Base-by-base conservation (phyloP, 2,888 invertebrate genomes). In the Latrodectus hesperus region DNA sequence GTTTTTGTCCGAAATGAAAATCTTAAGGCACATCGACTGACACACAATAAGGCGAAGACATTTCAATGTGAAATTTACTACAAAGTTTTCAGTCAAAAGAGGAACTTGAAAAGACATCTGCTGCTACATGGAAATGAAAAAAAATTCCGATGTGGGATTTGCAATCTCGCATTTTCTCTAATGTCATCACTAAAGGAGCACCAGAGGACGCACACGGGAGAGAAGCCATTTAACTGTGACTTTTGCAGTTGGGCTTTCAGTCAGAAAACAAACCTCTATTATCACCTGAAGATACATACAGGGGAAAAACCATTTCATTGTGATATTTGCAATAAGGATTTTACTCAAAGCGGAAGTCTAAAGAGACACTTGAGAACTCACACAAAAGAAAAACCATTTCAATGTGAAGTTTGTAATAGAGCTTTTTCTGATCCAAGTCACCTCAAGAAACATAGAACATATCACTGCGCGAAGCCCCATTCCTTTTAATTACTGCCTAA, bases 351-450 rank as follows among this genome's bases (percentile, higher is more conserved):
- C 8, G 64, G 53, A 9, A 53, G 64, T 38, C 72, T 85, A 10
- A n/a, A 65, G 9, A 60, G 49, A 17, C 85, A 85, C 68, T 26
- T 14, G n/a, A n/a, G 64, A 22, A 80, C 53, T 9, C 85, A 85
- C 52, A 51, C 65, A 17, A 67, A 64, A 52, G 74, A 64, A 14
- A 60, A 71, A 68, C 73, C 74, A 17, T 73, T 52, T 55, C 16
- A 12, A 3, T 85, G 85, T 68, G 78, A 78, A 11, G 60, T 78
- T 12, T 85, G 85, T 73, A 67, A 79, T 38, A 79, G 79, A 60
- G 73, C 22, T 22, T 22, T 22, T 1, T 22, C 22, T 22, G 22
- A 22, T 22, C 22, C 0, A 22, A 22, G 22, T 22, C 0, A 22
- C 1, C 1, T 22, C 22, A 22, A 22, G 0, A 22, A 1, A 22